Percentiles rank a stretch among this genome's conserved stretches.
phyloP scores from a whole-genome alignment of 2,113 vertebrate species.

The Leptobrachium leishanense region DNA sequence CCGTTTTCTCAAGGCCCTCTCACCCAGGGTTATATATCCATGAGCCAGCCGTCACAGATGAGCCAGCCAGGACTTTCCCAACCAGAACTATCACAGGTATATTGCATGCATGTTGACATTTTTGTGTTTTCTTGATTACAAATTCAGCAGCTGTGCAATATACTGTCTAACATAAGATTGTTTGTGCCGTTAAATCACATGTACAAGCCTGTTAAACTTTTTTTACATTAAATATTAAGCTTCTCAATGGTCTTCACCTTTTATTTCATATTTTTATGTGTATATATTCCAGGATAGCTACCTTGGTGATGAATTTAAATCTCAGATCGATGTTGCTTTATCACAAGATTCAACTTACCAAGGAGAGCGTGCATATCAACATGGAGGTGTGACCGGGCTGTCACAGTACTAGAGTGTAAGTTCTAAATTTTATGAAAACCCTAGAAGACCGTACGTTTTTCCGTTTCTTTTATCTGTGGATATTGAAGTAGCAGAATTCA shows the following conservation, averaged over 20 bases:
- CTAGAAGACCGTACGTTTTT: no score
- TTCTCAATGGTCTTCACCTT: no score
- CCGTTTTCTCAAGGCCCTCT: constrained; percentile 96
- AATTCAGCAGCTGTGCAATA: no score
- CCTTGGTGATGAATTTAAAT: constrained; percentile 98
- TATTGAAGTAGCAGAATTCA: no score
- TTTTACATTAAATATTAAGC: no score
- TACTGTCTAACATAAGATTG: no score
- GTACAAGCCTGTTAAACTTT: no score
- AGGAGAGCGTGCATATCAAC: constrained; percentile 98
- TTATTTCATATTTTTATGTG: no score
- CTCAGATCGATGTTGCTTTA: constrained; percentile 97
- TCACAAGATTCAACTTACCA: constrained; percentile 99
- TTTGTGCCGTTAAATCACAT: no score
- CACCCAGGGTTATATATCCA: constrained; percentile 96
- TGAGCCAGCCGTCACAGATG: constrained; percentile 99
- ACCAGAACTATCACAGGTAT: constrained; percentile 93
- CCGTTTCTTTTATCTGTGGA: no score
- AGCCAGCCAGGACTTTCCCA: constrained; percentile 97
- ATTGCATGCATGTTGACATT: not conserved
- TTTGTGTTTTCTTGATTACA: not conserved
- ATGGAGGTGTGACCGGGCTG: constrained; percentile 96
- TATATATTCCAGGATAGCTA: constrained; percentile 86
- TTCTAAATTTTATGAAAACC: not conserved
- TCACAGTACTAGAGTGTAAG: constrained; percentile 99